A percentile compares a stretch with the other conserved stretches of the same genome.
These are phyloP conservation scores for Megaceryle alcyon DNA, from an alignment of 2,797 vertebrate species.

Conservation along the genomic window DNA sequence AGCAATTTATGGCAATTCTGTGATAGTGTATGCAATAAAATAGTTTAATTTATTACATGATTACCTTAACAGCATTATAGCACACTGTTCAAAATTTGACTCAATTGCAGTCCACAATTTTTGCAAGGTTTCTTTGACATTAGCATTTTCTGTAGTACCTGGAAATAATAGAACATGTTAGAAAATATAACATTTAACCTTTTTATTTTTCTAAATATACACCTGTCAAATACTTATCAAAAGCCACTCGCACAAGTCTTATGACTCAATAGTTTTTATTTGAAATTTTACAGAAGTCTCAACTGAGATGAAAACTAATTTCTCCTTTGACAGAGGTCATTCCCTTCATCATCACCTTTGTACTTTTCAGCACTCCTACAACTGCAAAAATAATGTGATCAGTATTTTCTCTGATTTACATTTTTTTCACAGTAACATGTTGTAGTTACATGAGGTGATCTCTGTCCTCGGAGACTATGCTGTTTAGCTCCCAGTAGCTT, in stretches of 20 bases:
- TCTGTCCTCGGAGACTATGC: background rate
- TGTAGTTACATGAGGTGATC: background rate
- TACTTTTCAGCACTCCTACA: background rate
- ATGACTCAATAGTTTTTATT: background rate
- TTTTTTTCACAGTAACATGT: background rate
- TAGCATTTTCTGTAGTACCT: conserved; percentile 86
- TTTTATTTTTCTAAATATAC: background rate
- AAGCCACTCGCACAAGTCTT: background rate
- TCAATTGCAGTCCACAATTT: conserved; percentile 84
- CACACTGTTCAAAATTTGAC: conserved; percentile 81
- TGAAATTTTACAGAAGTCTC: background rate
- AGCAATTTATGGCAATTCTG: background rate
- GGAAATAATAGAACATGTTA: conserved; percentile 33
- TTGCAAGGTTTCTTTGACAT: conserved; percentile 79
- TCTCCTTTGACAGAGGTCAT: background rate
- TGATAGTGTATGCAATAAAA: background rate
- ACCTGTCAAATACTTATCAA: background rate
- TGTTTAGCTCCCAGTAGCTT: background rate
- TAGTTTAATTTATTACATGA: background rate
- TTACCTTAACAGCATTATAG: conserved; percentile 87
- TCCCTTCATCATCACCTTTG: background rate
- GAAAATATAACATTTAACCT: background rate
- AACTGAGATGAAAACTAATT: background rate
- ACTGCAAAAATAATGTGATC: background rate
- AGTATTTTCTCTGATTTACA: background rate